Base-by-base conservation (phyloP, 2,888 invertebrate species). In the Eupithecia vulgata region DNA sequence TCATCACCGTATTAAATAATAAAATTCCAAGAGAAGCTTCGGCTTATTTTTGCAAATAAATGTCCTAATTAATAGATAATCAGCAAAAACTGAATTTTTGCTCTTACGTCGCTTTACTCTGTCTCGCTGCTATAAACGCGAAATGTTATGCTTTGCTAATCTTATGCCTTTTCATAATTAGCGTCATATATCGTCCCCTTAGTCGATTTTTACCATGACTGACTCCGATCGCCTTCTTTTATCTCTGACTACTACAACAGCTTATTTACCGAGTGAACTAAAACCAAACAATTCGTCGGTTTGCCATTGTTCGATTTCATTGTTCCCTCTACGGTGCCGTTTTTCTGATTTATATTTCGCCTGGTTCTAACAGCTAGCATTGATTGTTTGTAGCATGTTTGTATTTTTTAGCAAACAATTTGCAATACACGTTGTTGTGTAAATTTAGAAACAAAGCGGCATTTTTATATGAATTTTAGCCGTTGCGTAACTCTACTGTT, bases 231-330 rank as follows among this genome's bases (percentile, higher is more conserved):
- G 10, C 8, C 48, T 48, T 48, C 48, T 1, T 17, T 21, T n/a
- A 52, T 21, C 17, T 48, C n/a, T 8, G 10, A n/a, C 8, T 8
- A 48, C n/a, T 48, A 48, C n/a, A 48, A 52, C 48, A 52, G 48
- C 48, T 52, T 87, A 87, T 87, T 87, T 86, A 86, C 83, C 72
- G 82, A 74, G 79, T 81, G 77, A 83, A 82, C 80, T 79, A 80
- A 83, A 83, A 79, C 83, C 77, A 80, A 87, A 86, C 86, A 85
- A 88, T 90, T 88, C 88, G 88, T 87, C 86, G 83, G 88, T 88
- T 88, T 17, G 61, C 61, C 61, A 34, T 61, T 84, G 83, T 87
- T 88, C 84, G 70, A 70, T 73, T 89, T 87, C 75, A 72, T 77
- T 73, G 73, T 70, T 75, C 74, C 66, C 64, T 71, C 59, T 57